A percentile compares a stretch with the other conserved stretches of the same genome.
Evolutionary conservation across 1,140 invertebrate species (phyloP).

Genomic region (Neodiprion lecontei): DNA sequence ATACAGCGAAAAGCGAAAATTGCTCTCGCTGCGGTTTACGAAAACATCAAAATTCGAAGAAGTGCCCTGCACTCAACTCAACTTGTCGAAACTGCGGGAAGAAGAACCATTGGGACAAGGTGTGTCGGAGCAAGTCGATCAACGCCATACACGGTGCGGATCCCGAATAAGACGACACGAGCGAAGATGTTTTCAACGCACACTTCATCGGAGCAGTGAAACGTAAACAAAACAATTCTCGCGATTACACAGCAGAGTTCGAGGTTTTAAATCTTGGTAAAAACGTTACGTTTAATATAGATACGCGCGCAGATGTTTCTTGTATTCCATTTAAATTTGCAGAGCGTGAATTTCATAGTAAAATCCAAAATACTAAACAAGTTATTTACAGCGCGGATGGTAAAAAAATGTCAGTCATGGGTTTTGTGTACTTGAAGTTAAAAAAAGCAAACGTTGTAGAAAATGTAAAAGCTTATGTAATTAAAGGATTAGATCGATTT

Average conservation of each 20-base stretch:
- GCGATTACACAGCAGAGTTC: not conserved
- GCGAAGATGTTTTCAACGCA: not conserved
- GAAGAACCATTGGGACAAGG: constrained; percentile 33
- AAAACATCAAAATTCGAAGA: no score
- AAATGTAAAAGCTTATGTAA: no score
- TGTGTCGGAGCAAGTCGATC: constrained; percentile 26
- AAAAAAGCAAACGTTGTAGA: no score
- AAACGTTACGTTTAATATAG: constrained; percentile 21
- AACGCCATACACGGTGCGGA: not conserved
- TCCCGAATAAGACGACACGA: constrained; percentile 6
- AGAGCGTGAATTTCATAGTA: no score
- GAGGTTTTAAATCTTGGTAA: not conserved
- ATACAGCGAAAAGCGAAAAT: no score
- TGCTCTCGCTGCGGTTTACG: no score
- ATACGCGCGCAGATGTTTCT: no score
- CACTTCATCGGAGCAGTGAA: not conserved
- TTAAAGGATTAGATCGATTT: constrained; percentile 9
- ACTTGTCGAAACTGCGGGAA: constrained; percentile 32
- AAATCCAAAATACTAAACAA: constrained; percentile 10
- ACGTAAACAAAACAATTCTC: not conserved
- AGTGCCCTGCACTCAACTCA: no score
- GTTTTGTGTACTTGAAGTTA: no score
- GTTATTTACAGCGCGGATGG: constrained; percentile 19
- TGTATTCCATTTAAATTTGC: no score
- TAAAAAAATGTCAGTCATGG: constrained; percentile 15